Conservation (phyloP, 2,888 invertebrate genomes). For the Polyommatus icarus region DNA sequence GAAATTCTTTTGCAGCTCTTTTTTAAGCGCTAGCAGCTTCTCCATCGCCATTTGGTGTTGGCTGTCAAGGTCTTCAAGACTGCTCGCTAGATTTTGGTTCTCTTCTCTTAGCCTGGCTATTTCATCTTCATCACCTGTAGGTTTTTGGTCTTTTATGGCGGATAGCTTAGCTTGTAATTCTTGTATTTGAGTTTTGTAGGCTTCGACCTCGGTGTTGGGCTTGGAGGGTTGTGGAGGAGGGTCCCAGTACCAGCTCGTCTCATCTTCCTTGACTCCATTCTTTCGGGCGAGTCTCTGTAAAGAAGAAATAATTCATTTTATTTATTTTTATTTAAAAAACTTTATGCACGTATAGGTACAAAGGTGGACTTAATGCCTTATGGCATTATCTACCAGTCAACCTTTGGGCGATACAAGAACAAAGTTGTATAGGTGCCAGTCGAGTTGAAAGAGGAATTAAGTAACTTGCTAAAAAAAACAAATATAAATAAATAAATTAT, state of each 20-base stretch:
- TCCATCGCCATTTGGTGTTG: slow-evolving; percentile 87
- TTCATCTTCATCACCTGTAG: slow-evolving; percentile 58
- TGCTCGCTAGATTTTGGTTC: slow-evolving; percentile 78
- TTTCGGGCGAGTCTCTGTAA: slow-evolving; percentile 69
- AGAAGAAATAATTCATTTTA: slow-evolving; percentile 44
- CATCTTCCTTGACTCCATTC: slow-evolving; percentile 73
- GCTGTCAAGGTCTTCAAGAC: slow-evolving; percentile 86
- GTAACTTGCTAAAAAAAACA: too few relatives aligned
- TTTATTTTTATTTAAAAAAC: too few relatives aligned
- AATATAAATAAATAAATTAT: too few relatives aligned
- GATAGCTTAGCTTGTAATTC: slow-evolving; percentile 66
- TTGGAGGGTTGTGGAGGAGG: slow-evolving; percentile 59
- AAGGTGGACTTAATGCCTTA: too few relatives aligned
- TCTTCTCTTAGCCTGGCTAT: slow-evolving; percentile 77
- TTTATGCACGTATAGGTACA: too few relatives aligned
- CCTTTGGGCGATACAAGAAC: too few relatives aligned
- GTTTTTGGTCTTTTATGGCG: slow-evolving; percentile 62
- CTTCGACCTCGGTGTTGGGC: slow-evolving; percentile 48
- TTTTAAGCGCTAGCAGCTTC: slow-evolving; percentile 76
- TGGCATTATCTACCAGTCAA: too few relatives aligned
- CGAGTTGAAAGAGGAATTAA: too few relatives aligned
- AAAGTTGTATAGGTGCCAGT: too few relatives aligned
- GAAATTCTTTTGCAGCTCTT: slow-evolving; percentile 76
- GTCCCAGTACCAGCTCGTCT: slow-evolving; percentile 79
- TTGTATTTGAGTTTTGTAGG: slow-evolving; percentile 63